Conservation (phyloP, 2,797 vertebrate genomes). For the Epinephelus awoara region DNA sequence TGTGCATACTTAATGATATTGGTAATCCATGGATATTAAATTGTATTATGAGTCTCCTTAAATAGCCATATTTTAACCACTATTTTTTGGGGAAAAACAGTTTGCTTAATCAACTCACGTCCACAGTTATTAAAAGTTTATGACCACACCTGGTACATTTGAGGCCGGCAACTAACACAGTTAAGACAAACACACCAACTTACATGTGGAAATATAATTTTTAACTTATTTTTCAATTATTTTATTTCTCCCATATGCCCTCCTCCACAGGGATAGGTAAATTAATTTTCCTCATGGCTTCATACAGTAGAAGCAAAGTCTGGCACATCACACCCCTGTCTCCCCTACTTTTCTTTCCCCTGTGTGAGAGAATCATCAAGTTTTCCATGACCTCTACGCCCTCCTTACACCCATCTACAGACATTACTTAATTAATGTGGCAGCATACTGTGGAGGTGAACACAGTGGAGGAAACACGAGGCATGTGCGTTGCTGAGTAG, state of each 20-base stretch:
- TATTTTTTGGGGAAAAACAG: not conserved
- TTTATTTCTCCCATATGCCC: slow-evolving; percentile 7
- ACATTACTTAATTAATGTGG: slow-evolving; percentile 17
- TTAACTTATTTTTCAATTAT: not conserved
- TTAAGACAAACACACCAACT: not conserved
- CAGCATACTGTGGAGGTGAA: not conserved
- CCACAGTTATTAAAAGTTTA: slow-evolving; percentile 28
- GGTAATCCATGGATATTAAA: slow-evolving; percentile 29
- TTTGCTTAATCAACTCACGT: slow-evolving; percentile 23
- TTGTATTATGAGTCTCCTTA: slow-evolving; percentile 1
- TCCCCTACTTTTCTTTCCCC: not conserved
- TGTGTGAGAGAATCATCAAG: not conserved
- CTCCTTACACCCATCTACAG: slow-evolving; percentile 11
- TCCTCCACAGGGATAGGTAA: not conserved
- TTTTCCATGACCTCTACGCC: not conserved
- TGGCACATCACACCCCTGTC: not conserved
- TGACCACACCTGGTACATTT: slow-evolving; percentile 27
- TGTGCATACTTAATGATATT: slow-evolving; percentile 20
- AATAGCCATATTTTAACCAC: slow-evolving; percentile 15
- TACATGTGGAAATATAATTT: not conserved
- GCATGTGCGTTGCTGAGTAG: slow-evolving; percentile 17
- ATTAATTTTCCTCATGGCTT: slow-evolving; percentile 7
- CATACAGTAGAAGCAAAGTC: not conserved
- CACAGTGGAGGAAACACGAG: not conserved
- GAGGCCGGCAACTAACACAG: not conserved